Conservation (phyloP, 2,888 invertebrate species). For the Aspidiotus rigidus region DNA sequence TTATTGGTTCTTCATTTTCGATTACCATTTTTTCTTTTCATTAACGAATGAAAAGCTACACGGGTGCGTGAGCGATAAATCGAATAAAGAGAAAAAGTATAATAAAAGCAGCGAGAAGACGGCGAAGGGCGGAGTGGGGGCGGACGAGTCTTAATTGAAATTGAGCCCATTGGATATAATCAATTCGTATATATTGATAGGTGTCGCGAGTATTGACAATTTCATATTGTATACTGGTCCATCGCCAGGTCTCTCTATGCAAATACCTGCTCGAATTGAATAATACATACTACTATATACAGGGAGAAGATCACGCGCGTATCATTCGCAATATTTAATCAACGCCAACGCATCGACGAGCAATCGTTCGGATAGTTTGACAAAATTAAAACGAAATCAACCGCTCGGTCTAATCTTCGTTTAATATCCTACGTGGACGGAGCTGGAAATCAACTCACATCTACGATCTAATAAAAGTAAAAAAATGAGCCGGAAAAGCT, state of each 20-base stretch:
- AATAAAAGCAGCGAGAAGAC: background rate
- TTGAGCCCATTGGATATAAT: background rate
- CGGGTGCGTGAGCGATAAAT: background rate
- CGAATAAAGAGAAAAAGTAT: background rate
- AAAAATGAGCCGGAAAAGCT: constrained; percentile 4
- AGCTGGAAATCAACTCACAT: background rate
- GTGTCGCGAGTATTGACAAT: background rate
- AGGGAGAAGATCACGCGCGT: no score
- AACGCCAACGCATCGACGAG: no score
- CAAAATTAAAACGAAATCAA: constrained; percentile 4
- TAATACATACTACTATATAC: no score
- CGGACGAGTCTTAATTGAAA: background rate
- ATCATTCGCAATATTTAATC: no score
- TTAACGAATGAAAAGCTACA: constrained; percentile 2
- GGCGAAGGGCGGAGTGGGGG: background rate
- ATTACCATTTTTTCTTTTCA: background rate
- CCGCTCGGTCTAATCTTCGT: background rate
- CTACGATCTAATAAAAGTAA: background rate
- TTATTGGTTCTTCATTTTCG: background rate
- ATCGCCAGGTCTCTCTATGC: no score
- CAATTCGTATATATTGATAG: background rate
- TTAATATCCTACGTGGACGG: background rate
- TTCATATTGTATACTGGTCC: no score
- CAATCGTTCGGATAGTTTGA: no score
- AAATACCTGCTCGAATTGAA: no score